Evolutionary conservation across 1,140 invertebrate species (phyloP), one percentile per base, ranked within the genome.

Genomic region (Ylistrum balloti): DNA sequence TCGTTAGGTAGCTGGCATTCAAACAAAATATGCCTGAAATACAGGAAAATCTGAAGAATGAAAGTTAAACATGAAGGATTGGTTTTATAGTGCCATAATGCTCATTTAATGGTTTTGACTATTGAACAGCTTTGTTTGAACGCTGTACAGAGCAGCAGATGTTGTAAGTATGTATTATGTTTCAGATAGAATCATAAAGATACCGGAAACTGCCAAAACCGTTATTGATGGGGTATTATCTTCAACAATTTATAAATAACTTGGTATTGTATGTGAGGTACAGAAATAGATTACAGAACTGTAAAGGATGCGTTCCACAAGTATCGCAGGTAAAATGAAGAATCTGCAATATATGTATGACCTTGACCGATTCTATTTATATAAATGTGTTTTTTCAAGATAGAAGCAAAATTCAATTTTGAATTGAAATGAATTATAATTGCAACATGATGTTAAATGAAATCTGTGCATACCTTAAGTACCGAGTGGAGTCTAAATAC

Each of bases 401-500:
- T n/a, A n/a, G n/a, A n/a, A n/a, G n/a, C n/a, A n/a, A n/a, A n/a
- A n/a, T n/a, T n/a, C n/a, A n/a, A n/a, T n/a, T n/a, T n/a, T n/a
- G n/a, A n/a, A n/a, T n/a, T n/a, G n/a, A n/a, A n/a, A n/a, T n/a
- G n/a, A n/a, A n/a, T n/a, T 38, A 38, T 56, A 22, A n/a, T 7
- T 11, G 87, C 15, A n/a, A 33, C 15, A n/a, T n/a, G 1, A 22
- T 56, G 88, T 10, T 38, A 5, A 38, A 38, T 38, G 35, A 38
- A n/a, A 13, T 15, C 9, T 11, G 35, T 86, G 85, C 45, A 33
- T 91, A 95, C 95, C 95, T 95, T 96, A 32, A 96, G 92, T 5
- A 96, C 96, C 32, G 96, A 96, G 90, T 96, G 95, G 10, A 96
- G 91, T 48, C 96, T 91, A 93, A 96, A 96, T 15, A 96, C 96